These are phyloP conservation scores for Pterois miles DNA, from an alignment of 2,797 vertebrate species.

Conservation along the genomic window DNA sequence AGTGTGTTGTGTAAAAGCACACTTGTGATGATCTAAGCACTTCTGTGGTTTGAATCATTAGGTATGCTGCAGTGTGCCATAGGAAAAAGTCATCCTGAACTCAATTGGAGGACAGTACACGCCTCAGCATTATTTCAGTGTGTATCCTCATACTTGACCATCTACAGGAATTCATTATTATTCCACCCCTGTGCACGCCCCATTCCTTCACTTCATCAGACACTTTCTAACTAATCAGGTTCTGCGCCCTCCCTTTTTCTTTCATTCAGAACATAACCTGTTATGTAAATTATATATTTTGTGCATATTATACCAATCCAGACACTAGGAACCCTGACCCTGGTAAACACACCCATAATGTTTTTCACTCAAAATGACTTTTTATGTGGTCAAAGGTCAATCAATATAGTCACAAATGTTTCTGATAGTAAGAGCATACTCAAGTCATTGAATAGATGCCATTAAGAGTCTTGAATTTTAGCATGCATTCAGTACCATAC, in stretches of 20 bases:
- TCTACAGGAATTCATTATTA: constrained; percentile 43
- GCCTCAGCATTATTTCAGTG: constrained; percentile 61
- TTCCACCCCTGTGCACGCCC: constrained; percentile 17
- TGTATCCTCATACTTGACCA: constrained; percentile 21
- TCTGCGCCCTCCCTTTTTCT: constrained; percentile 31
- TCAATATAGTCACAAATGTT: neutral
- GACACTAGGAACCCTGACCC: neutral
- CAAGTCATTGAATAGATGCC: neutral
- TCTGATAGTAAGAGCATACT: neutral
- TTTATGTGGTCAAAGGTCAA: neutral
- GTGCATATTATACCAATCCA: neutral
- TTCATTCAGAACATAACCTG: constrained; percentile 33
- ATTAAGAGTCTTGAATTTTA: neutral
- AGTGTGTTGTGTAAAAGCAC: constrained; percentile 63
- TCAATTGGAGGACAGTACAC: constrained; percentile 53
- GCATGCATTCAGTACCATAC: neutral
- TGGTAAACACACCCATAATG: neutral
- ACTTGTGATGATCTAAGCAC: constrained; percentile 76
- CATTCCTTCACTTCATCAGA: constrained; percentile 36
- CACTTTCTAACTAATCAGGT: constrained; percentile 32
- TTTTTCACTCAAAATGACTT: neutral
- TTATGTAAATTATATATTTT: constrained; percentile 24
- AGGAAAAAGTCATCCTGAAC: constrained; percentile 61
- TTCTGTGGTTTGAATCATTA: constrained; percentile 73
- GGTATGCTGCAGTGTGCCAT: constrained; percentile 51